phyloP scores from a whole-genome alignment of 2,113 vertebrate genomes.

The Malurus cyaneus region DNA sequence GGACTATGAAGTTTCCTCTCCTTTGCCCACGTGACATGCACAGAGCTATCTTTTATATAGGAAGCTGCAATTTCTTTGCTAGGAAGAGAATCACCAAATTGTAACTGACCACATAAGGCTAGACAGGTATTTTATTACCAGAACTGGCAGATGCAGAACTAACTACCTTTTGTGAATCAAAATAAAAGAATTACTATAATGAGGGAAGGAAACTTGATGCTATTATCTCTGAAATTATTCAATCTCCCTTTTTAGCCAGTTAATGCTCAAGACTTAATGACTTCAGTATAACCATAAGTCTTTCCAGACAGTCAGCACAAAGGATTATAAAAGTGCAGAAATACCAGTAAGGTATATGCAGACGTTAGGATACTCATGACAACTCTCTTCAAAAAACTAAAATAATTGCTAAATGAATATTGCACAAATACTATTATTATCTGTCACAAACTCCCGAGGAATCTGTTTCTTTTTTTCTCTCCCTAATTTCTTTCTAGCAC shows the following conservation, averaged over 20 bases:
- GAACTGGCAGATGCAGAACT: not conserved
- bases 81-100: not conserved
- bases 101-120: not conserved
- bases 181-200: not conserved
- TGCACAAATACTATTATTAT: not conserved
- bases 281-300: not conserved
- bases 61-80: not conserved
- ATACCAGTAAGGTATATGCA: not conserved
- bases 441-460: not conserved
- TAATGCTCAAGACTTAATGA: not conserved
- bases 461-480: not conserved
- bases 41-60: not conserved
- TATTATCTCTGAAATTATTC: not conserved
- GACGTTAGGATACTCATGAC: not conserved
- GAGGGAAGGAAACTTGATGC: not conserved
- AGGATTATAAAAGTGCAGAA: not conserved
- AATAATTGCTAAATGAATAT: not conserved
- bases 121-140: not conserved
- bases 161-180: not conserved
- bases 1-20: not conserved
- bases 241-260: not conserved
- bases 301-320: not conserved
- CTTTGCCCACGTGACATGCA: accelerated
- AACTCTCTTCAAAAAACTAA: not conserved
- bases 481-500: not conserved